Percentiles rank a stretch among this genome's conserved stretches.
Evolutionary conservation across 2,113 vertebrate species (phyloP).

Genomic region (Hippopotamus amphibius): DNA sequence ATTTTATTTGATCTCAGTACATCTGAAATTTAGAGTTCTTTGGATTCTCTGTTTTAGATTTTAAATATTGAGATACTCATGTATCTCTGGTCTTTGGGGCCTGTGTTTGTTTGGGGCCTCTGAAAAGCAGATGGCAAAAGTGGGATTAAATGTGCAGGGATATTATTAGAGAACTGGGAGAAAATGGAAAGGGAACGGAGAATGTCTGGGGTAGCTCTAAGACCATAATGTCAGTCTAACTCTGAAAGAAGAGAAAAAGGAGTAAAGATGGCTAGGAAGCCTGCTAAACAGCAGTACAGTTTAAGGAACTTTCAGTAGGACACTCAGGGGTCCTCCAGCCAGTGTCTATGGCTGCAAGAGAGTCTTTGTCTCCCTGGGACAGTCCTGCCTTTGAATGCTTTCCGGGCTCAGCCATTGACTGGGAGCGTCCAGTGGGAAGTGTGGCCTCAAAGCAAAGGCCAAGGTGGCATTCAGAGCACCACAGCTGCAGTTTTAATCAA

Average conservation of each 20-base stretch:
- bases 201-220: not conserved
- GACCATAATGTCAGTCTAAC: not conserved
- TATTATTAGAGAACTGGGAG: not conserved
- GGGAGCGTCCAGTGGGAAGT: not conserved
- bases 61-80: not conserved
- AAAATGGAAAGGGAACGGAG: not conserved
- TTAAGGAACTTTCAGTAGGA: not conserved
- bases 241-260: not conserved
- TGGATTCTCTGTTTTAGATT: not conserved
- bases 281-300: not conserved
- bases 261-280: not conserved
- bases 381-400: not conserved
- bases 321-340: rapidly evolving
- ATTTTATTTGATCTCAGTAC: not conserved
- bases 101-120: not conserved
- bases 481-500: not conserved
- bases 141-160: not conserved
- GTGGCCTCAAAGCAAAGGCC: not conserved
- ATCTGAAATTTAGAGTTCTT: not conserved
- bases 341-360: not conserved
- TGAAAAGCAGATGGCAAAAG: not conserved
- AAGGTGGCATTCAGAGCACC: not conserved
- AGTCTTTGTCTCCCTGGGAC: not conserved
- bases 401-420: not conserved
- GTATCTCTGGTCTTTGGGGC: not conserved